These are phyloP conservation scores for Calameuta idolon DNA, from an alignment of 2,888 invertebrate genomes.

Conservation along the genomic window DNA sequence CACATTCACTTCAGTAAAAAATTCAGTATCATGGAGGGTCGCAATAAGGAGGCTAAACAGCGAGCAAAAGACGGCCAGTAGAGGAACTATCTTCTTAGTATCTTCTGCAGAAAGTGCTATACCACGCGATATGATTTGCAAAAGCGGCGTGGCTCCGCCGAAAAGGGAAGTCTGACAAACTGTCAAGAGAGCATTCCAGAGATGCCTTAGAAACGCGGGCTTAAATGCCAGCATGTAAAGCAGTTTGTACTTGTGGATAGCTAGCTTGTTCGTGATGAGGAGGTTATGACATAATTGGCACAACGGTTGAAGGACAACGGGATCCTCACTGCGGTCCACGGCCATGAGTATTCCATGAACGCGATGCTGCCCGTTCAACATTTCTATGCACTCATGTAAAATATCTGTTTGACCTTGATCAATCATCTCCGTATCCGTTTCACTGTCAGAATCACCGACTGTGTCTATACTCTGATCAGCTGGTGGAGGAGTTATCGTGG, in stretches of 20 bases:
- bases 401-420: slow-evolving; percentile 70
- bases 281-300: slow-evolving; percentile 87
- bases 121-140: slow-evolving; percentile 78
- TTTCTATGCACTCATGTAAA: slow-evolving; percentile 72
- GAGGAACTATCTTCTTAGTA: slow-evolving; percentile 78
- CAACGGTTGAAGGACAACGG: slow-evolving; percentile 74
- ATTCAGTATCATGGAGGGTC: slow-evolving; percentile 89
- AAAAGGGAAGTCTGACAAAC: slow-evolving; percentile 68
- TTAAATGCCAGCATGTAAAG: slow-evolving; percentile 85
- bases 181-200: slow-evolving; percentile 74
- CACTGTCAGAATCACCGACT: slow-evolving; percentile 70
- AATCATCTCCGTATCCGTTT: slow-evolving; percentile 72
- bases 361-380: slow-evolving; percentile 76
- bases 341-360: slow-evolving; percentile 70
- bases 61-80: slow-evolving; percentile 86
- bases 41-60: slow-evolving; percentile 83
- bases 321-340: slow-evolving; percentile 69
- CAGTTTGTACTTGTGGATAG: slow-evolving; percentile 86
- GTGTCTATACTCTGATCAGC: slow-evolving; percentile 68
- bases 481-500: slow-evolving; percentile 63
- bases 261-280: slow-evolving; percentile 82
- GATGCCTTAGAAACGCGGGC: slow-evolving; percentile 79
- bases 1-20: slow-evolving; percentile 71
- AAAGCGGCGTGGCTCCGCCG: slow-evolving; percentile 71
- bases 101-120: slow-evolving; percentile 72